These are phyloP conservation scores for Hyperoplus lanceolatus DNA, from an alignment of 2,797 vertebrate genomes.

Conservation along the genomic window DNA sequence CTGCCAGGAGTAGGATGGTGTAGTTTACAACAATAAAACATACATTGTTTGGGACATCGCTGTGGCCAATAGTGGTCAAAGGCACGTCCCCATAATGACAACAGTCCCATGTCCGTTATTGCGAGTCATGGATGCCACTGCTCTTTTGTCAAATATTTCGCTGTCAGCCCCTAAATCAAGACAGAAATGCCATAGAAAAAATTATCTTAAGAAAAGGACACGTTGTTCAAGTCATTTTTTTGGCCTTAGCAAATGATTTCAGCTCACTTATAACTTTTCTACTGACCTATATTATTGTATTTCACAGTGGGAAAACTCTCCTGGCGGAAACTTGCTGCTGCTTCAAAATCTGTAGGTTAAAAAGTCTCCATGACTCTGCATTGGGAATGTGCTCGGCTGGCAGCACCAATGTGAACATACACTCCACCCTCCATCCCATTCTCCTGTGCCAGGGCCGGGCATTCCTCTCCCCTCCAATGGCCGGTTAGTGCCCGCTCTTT, in stretches of 20 bases:
- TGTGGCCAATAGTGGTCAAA: too few relatives aligned
- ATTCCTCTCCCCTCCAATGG: slow-evolving; percentile 81
- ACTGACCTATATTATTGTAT: background rate
- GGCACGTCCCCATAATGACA: background rate
- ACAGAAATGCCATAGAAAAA: background rate
- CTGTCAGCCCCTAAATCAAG: background rate
- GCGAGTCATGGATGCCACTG: background rate
- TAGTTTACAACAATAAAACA: slow-evolving; percentile 3
- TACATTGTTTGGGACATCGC: background rate
- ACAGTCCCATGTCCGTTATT: background rate
- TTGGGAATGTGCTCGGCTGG: slow-evolving; percentile 77
- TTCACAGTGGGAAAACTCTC: slow-evolving; percentile 18
- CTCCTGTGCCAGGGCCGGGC: slow-evolving; percentile 77
- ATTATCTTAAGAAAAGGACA: background rate
- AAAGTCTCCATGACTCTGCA: slow-evolving; percentile 75
- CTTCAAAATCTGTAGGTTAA: slow-evolving; percentile 71
- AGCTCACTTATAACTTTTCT: background rate
- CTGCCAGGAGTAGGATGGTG: background rate
- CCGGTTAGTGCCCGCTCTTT: slow-evolving; percentile 66
- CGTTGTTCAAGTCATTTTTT: background rate
- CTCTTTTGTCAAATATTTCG: background rate
- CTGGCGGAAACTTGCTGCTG: slow-evolving; percentile 36
- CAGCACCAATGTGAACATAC: slow-evolving; percentile 72
- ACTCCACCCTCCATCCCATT: slow-evolving; percentile 74
- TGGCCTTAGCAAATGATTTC: background rate